Evolutionary conservation across 2,113 vertebrate species (phyloP).

Genomic region (Sitta europaea): DNA sequence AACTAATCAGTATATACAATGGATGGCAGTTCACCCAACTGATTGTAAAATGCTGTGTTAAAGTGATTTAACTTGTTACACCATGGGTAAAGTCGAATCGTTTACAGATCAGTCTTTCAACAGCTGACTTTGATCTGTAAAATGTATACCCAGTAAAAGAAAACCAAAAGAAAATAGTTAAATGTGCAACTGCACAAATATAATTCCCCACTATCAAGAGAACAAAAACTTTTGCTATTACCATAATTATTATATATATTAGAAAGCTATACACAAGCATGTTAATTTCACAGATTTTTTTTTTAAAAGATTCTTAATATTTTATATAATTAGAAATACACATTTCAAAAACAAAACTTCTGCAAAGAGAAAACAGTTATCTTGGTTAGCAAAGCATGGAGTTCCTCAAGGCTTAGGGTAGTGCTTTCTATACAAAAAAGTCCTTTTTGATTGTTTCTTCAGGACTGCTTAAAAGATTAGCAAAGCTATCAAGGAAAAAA

Average conservation of each 20-base stretch:
- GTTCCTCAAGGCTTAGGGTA: conserved; percentile 93
- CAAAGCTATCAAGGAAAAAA: conserved; percentile 92
- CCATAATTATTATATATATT: conserved; percentile 94
- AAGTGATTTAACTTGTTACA: conserved; percentile 71
- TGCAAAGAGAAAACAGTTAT: conserved; percentile 99
- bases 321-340: conserved; percentile 99
- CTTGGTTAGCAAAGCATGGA: conserved; percentile 96
- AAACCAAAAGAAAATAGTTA: conserved; percentile 78
- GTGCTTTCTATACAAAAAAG: conserved; percentile 83
- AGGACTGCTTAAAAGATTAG: conserved; percentile 91
- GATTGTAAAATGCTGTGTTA: conserved; percentile 74
- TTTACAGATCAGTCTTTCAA: conserved; percentile 76
- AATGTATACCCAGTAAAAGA: conserved; percentile 76
- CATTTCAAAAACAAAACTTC: conserved; percentile 97
- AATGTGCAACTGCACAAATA: conserved; percentile 92
- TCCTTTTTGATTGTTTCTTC: conserved; percentile 81
- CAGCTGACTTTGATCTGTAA: conserved; percentile 73
- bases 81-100: conserved; percentile 64
- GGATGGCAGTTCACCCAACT: conserved; percentile 77
- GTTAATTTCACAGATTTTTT: conserved; percentile 99
- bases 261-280: conserved; percentile 99
- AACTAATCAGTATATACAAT: conserved; percentile 79
- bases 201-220: conserved; percentile 92
- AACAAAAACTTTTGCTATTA: conserved; percentile 88
- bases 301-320: conserved; percentile 99